Base-by-base conservation (phyloP, 92 coral and sea anemone species). In the Siderastrea radians region DNA sequence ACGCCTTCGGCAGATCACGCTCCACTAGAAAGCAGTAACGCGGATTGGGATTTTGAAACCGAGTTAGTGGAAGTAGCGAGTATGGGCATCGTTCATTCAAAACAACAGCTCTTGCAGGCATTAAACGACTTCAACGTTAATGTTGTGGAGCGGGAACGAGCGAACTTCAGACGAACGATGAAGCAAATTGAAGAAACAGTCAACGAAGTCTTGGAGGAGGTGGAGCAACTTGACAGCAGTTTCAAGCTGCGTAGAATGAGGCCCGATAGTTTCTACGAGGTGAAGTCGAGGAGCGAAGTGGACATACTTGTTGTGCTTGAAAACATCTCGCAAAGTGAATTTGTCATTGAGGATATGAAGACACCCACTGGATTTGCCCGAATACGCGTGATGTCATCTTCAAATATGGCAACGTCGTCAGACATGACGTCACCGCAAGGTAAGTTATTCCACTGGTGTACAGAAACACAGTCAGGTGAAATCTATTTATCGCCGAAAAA, bases 151-250 rank as follows among this genome's bases (percentile, higher is more conserved):
- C 77, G 72, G 6, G 87, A 82, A 50, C 85, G 95, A 61, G 49
- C 61, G 17, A 44, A 70, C 54, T 95, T 95, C 63, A 89, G 82
- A 74, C 93, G 83, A 57, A 89, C 83, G 65, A 95, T 95, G 96
- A 86, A 82, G 52, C 92, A 95, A 52, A 89, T 93, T 15, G 95
- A 93, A 69, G 93, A 85, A 66, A 94, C 90, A 78, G 94, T 95
- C 2, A 93, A 95, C 78, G 89, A 86, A 44, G 90, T 95, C 77
- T 82, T 95, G 19, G 86, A 59, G 13, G 86, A 88, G 47, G 90
- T 95, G 16, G 84, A 84, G 38, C 76, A 80, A 51, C 86, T 75
- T 61, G 92, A 89, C 59, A 44, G 79, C 59, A 81, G 64, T 53
- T 83, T 93, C 38, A 68, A 84, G 55, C 76, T 93, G 26, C 76